Evolutionary conservation across 2,113 vertebrate species (phyloP).

Genomic region (Mus musculus): DNA sequence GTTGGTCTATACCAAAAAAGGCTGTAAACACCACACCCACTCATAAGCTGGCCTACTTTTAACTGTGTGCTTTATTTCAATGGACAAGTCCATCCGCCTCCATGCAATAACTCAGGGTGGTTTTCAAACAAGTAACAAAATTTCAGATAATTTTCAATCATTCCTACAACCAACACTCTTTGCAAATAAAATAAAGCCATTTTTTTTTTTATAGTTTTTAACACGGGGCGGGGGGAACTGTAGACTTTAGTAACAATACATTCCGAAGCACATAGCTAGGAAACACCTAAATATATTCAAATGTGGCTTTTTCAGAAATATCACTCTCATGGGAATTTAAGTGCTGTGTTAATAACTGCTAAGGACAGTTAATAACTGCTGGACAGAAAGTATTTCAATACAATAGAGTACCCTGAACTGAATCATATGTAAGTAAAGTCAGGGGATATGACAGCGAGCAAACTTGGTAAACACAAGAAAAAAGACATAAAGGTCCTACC

Average conservation of each 20-base stretch:
- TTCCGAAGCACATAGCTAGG: neutral
- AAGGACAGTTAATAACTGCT: neutral
- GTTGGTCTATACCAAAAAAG: neutral
- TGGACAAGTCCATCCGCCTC: neutral
- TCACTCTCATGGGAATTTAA: neutral
- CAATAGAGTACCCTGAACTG: neutral
- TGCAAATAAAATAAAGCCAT: neutral
- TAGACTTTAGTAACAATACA: neutral
- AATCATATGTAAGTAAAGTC: neutral
- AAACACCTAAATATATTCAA: conserved; percentile 44
- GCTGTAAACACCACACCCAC: neutral
- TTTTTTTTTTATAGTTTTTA: neutral
- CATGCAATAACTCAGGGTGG: neutral
- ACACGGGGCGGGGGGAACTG: neutral
- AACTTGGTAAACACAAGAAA: neutral
- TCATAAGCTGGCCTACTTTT: neutral
- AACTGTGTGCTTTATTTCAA: neutral
- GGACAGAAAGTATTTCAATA: neutral
- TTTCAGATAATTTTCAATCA: conserved; percentile 18
- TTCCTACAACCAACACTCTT: neutral
- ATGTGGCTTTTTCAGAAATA: neutral
- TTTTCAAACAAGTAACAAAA: neutral
- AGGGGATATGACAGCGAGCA: neutral
- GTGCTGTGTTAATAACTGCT: conserved; percentile 11
- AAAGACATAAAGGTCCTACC: conserved; percentile 87